Evolutionary conservation across 2,797 vertebrate species (phyloP).

Genomic region (Ara ararauna): DNA sequence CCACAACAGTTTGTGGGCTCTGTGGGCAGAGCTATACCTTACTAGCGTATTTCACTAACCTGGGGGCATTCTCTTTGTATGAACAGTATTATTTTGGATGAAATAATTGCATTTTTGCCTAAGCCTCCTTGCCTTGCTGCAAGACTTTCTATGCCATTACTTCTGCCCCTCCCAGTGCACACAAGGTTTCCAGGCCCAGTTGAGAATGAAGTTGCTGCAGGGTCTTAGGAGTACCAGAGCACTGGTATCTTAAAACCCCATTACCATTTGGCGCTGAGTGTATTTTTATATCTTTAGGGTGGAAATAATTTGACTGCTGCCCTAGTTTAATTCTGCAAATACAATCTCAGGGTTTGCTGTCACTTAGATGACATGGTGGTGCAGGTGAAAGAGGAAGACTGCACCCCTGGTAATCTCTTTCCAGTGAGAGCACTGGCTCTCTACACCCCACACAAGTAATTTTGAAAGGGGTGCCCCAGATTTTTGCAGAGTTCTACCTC

Average conservation of each 20-base stretch:
- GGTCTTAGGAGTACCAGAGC: not conserved
- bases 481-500: not conserved
- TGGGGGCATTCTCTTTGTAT: not conserved
- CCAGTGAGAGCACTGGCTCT: fast-evolving
- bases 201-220: not conserved
- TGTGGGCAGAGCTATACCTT: not conserved
- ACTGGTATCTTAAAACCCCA: not conserved
- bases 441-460: not conserved
- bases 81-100: not conserved
- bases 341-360: not conserved
- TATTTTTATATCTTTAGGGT: not conserved
- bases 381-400: not conserved
- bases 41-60: not conserved
- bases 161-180: not conserved
- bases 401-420: not conserved
- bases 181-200: not conserved
- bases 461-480: not conserved
- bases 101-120: not conserved
- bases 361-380: not conserved
- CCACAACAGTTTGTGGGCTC: not conserved
- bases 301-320: not conserved
- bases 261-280: not conserved
- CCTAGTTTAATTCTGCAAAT: not conserved
- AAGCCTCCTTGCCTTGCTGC: not conserved
- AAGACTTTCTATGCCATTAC: not conserved